Evolutionary conservation across 1,140 invertebrate species (phyloP), one percentile per base, ranked within the genome.

Genomic region (Drepana arcuata): DNA sequence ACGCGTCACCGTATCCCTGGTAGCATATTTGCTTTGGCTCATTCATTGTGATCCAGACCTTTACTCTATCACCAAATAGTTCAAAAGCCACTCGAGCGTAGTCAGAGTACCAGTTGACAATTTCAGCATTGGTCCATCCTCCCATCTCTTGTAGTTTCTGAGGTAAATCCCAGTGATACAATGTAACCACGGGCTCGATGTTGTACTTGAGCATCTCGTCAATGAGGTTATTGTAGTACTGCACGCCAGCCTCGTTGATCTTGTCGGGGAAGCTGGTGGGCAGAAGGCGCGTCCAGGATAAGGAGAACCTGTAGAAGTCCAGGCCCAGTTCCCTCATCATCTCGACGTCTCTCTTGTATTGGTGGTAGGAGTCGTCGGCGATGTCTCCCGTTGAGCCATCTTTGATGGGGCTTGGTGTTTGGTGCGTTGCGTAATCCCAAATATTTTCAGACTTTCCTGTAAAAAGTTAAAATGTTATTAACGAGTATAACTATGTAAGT

Each of bases 81-180:
- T 1, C 65, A 41, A 88, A 86, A 1, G 85, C 62, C 1, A 88
- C 25, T 21, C 79, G 60, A 0, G 88, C 86, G 48, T 85, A 90
- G 48, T 88, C 85, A 13, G 70, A 82, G 42, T 86, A 89, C 41
- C 84, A 72, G 1, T 87, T 84, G 12, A 84, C 77, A 35, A 89
- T 85, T 25, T 84, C 41, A 7, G 83, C 81, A 54, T 89, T 89
- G 2, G 83, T 72, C 87, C 87, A 88, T 2, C 87, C 88, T 2
- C 87, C 88, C 18, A 86, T 39, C 21, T 86, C 81, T 51, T 88
- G 85, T 2, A 89, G 47, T 6, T 55, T 48, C 43, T 87, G 75
- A 1, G 88, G 88, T 36, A 88, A 53, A 16, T 90, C 88, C 87
- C 88, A 89, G 41, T 88, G 87, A 21, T 90, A 90, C 1, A 91